phyloP scores from a whole-genome alignment of 2,113 vertebrate genomes.

The Sinocyclocheilus rhinocerous region DNA sequence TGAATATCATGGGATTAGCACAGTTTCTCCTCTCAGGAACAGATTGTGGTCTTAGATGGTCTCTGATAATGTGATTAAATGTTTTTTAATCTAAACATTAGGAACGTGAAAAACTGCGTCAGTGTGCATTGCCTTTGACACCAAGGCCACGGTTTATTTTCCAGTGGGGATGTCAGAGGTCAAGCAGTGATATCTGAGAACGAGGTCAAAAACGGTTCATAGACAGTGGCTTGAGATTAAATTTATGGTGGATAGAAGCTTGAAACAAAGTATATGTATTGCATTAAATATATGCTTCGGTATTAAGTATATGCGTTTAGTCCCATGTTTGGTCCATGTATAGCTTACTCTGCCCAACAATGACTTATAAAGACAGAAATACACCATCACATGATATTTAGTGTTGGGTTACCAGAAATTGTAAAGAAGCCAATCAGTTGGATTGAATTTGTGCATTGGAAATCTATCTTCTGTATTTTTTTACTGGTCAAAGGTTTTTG shows the following conservation, averaged over 20 bases:
- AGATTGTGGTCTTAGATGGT: constrained; percentile 16
- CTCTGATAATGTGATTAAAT: constrained; percentile 30
- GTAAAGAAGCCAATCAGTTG: neutral
- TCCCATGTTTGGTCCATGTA: neutral
- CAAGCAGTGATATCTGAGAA: neutral
- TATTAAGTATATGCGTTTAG: neutral
- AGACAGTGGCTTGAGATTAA: neutral
- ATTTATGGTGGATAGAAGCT: neutral
- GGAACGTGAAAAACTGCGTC: no score
- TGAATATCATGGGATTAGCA: constrained; percentile 29
- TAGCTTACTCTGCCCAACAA: neutral
- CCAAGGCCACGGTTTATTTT: neutral
- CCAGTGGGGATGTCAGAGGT: neutral
- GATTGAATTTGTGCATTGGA: no score
- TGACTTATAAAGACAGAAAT: neutral
- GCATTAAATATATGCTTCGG: neutral
- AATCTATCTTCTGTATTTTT: no score
- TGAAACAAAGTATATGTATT: neutral
- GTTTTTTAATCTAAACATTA: neutral
- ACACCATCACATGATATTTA: neutral
- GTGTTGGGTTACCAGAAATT: neutral
- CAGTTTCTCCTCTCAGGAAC: constrained; percentile 21
- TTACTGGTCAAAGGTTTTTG: no score
- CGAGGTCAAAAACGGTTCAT: neutral
- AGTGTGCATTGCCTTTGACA: neutral